Base-by-base conservation (phyloP, 1,140 invertebrate species). In the Andricus grossulariae region DNA sequence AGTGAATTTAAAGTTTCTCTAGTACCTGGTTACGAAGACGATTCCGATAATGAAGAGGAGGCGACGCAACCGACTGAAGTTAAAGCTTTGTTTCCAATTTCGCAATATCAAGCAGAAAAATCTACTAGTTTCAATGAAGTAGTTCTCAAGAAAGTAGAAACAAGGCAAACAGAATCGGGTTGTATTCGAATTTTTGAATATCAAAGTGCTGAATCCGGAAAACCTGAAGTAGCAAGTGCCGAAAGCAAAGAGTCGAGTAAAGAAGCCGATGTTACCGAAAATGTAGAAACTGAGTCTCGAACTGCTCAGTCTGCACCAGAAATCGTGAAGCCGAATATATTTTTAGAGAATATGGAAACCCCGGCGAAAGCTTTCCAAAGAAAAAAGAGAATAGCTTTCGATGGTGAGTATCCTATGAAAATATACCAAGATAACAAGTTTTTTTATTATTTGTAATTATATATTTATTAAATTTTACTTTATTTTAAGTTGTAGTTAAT, bases 11-110 rank as follows among this genome's bases (percentile, higher is more conserved):
- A 91, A 50, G 89, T 93, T 73, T 93, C 93, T 1, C 83, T 94
- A 49, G 92, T 94, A n/a, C 92, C 93, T 45, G 92, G 93, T 57
- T 93, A 94, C 72, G 92, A 92, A 10, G 91, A 92, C 77, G 92
- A 93, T 77, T 93, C 92, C 6, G 93, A 93, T n/a, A 85, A 84
- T 45, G 93, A 93, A 45, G 90, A 93, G 11, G 91, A 92, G 72
- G 21, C 51, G 0, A 52, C 21, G 0, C 57, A 75, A 75, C 3
- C 55, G 50, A 11, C 76, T 57, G 8, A 82, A 6, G 21, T 75
- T 6, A 87, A 88, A 72, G 86, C 91, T 39, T 70, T 93, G 25
- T 93, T 93, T 79, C 92, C 92, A 8, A 90, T 91, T 54, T 82
- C 79, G 49, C 21, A 82, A 39, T 80, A 78, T 55, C 66, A 25